phyloP scores from a whole-genome alignment of 2,888 invertebrate species.

The Odontocolon sp. region DNA sequence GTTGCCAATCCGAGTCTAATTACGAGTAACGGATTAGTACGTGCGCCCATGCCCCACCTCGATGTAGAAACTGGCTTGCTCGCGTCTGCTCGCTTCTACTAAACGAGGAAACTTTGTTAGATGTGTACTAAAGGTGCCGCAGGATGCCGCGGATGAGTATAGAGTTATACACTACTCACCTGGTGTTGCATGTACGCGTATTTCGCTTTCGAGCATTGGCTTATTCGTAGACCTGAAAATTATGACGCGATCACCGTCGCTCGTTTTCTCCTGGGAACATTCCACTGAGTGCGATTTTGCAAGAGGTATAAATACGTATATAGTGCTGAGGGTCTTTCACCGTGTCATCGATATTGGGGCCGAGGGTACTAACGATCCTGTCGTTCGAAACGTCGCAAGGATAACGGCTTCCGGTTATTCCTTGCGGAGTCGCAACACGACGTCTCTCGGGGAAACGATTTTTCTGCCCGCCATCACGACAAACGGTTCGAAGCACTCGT shows the following conservation, averaged over 20 bases:
- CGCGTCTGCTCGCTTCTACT: conserved; percentile 32
- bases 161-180: conserved; percentile 20
- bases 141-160: conserved; percentile 34
- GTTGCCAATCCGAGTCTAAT: conserved; percentile 80
- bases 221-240: conserved; percentile 13
- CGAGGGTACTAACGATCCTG: conserved; percentile 37
- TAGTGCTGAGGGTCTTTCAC: background rate
- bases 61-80: conserved; percentile 40
- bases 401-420: conserved; percentile 54
- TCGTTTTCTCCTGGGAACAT: background rate
- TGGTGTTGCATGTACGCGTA: conserved; percentile 59
- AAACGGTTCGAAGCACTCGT: conserved; percentile 38
- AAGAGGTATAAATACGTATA: background rate
- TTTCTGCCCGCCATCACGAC: conserved; percentile 49
- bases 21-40: conserved; percentile 80
- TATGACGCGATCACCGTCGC: conserved; percentile 7
- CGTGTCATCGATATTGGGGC: conserved; percentile 15
- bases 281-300: background rate
- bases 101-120: conserved; percentile 76
- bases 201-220: too few relatives aligned
- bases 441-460: conserved; percentile 49
- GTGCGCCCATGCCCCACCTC: conserved; percentile 57
- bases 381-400: conserved; percentile 48
- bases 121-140: conserved; percentile 67
- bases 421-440: conserved; percentile 45